Conservation (phyloP, 2,113 vertebrate species). For the Odobenus rosmarus region DNA sequence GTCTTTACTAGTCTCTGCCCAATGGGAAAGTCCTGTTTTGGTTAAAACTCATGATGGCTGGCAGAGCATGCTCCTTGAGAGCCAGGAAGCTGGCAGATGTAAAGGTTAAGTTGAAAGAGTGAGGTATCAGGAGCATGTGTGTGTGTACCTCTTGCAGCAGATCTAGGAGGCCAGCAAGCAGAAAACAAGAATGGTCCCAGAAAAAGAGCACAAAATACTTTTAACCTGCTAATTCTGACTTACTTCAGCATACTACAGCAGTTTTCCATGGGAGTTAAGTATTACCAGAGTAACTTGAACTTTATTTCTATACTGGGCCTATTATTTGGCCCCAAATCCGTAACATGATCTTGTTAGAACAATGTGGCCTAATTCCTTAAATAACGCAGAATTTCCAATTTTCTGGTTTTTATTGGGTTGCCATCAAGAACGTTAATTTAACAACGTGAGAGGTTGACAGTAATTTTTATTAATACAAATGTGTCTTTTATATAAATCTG, state of each 20-base stretch:
- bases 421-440: slow-evolving; percentile 45
- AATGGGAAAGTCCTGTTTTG: neutral
- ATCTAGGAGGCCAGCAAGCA: neutral
- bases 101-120: neutral
- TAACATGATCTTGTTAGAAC: slow-evolving; percentile 25
- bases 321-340: slow-evolving; percentile 7
- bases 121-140: neutral
- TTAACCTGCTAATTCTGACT: neutral
- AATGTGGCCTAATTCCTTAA: slow-evolving; percentile 59
- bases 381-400: slow-evolving; percentile 54
- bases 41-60: neutral
- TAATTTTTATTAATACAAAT: slow-evolving; percentile 49
- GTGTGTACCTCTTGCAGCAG: neutral
- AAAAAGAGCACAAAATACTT: neutral
- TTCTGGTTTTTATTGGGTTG: slow-evolving; percentile 60
- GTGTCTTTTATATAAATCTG: slow-evolving; percentile 34
- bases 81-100: neutral
- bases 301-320: slow-evolving; percentile 5
- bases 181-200: neutral
- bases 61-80: neutral
- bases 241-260: neutral
- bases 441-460: slow-evolving; percentile 33
- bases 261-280: neutral
- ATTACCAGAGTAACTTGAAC: neutral
- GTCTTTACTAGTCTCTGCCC: neutral